A percentile compares a stretch with the other conserved stretches of the same genome.
These are phyloP conservation scores for Thalassaphorura encarpata DNA, from an alignment of 1,140 invertebrate genomes.

Conservation along the genomic window DNA sequence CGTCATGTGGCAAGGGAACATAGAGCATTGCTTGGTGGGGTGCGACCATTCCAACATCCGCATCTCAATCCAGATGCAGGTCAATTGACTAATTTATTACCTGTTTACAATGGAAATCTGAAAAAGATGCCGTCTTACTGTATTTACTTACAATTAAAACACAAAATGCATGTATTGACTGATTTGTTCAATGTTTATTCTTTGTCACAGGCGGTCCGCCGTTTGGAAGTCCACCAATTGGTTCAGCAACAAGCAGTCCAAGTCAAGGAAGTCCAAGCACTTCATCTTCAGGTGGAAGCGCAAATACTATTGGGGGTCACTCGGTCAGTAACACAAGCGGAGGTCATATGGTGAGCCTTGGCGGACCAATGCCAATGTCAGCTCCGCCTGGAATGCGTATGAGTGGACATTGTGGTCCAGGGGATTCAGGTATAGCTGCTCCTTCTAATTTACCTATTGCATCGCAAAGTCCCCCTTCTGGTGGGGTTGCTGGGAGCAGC, in stretches of 20 bases:
- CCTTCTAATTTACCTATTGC: slow-evolving; percentile 20
- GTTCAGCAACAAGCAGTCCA: slow-evolving; percentile 29
- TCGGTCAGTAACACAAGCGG: slow-evolving; percentile 10
- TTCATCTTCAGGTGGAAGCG: slow-evolving; percentile 18
- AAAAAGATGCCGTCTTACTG: too few relatives aligned
- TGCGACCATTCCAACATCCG: slow-evolving; percentile 24
- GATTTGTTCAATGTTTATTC: too few relatives aligned
- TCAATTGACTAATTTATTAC: too few relatives aligned
- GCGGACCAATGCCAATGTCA: slow-evolving; percentile 11
- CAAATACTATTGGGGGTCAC: slow-evolving; percentile 9
- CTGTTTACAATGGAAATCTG: too few relatives aligned
- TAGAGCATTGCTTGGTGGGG: slow-evolving; percentile 28
- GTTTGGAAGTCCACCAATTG: slow-evolving; percentile 26
- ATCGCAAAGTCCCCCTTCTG: slow-evolving; percentile 24
- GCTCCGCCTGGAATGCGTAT: slow-evolving; percentile 13
- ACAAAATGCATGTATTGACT: too few relatives aligned
- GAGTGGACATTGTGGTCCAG: slow-evolving; percentile 22
- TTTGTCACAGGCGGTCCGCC: slow-evolving; percentile 17
- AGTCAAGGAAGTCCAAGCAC: slow-evolving; percentile 32
- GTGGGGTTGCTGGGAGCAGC: slow-evolving; percentile 6
- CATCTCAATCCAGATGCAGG: slow-evolving; percentile 13
- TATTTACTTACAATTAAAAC: too few relatives aligned
- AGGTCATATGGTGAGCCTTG: slow-evolving; percentile 18
- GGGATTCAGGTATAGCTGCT: slow-evolving; percentile 16
- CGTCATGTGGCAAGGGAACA: slow-evolving; percentile 32